Percentiles rank a stretch among this genome's conserved stretches.
Evolutionary conservation across 2,113 vertebrate species (phyloP).

Genomic region (Catagonus wagneri): DNA sequence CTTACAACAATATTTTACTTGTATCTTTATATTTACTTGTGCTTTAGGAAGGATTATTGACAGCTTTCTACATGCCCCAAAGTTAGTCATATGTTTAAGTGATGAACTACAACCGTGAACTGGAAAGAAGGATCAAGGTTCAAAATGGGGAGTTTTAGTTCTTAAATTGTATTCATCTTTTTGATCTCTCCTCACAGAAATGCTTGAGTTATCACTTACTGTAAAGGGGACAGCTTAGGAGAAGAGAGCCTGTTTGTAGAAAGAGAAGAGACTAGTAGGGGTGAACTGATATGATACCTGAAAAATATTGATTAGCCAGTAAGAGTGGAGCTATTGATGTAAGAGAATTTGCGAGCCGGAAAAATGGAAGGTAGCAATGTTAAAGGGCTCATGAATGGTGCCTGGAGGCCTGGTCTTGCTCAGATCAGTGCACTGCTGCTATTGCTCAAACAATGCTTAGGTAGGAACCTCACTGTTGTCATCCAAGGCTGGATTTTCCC

Average conservation of each 20-base stretch:
- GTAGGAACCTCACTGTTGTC: not conserved
- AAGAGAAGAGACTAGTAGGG: not conserved
- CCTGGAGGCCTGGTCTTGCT: not conserved
- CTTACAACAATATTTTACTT: not conserved
- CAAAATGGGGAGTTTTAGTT: not conserved
- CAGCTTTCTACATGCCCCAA: not conserved
- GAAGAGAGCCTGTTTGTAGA: not conserved
- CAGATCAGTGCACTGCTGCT: fast-evolving
- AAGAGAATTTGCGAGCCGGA: not conserved
- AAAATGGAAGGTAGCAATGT: not conserved
- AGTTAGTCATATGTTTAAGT: not conserved
- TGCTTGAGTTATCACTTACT: not conserved
- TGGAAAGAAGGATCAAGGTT: not conserved
- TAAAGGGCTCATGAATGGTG: fast-evolving
- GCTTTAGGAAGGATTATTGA: not conserved
- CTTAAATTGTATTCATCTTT: not conserved
- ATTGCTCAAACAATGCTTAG: not conserved
- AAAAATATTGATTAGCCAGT: not conserved
- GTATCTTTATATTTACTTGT: not conserved
- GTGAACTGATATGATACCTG: not conserved
- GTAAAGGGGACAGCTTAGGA: not conserved
- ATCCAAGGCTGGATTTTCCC: not conserved
- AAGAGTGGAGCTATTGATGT: not conserved
- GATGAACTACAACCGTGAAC: not conserved
- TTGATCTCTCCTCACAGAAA: not conserved